These are phyloP conservation scores for Pelmatolapia mariae DNA, from an alignment of 2,113 vertebrate genomes.

Conservation along the genomic window DNA sequence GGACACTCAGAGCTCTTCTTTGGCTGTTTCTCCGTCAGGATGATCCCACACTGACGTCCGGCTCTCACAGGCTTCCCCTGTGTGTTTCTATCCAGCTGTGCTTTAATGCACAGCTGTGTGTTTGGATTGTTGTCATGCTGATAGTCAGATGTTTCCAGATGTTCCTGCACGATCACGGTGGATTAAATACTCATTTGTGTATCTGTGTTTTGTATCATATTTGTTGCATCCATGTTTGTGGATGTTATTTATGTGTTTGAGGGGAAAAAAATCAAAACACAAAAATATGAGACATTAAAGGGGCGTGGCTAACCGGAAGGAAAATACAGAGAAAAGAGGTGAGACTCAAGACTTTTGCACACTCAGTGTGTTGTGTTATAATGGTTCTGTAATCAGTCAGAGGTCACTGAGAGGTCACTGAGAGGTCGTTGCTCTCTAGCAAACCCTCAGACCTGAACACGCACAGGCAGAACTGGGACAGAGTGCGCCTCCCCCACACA, in stretches of 20 bases:
- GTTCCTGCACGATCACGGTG: background rate
- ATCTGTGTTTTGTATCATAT: background rate
- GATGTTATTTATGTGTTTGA: background rate
- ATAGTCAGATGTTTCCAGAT: background rate
- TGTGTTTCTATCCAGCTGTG: background rate
- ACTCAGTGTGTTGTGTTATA: background rate
- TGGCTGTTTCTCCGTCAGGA: too few relatives aligned
- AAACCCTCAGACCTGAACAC: background rate
- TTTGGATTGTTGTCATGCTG: background rate
- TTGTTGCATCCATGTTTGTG: background rate
- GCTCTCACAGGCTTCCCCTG: background rate
- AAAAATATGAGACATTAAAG: background rate
- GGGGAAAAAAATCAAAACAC: background rate
- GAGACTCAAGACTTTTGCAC: background rate
- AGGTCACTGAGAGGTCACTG: background rate
- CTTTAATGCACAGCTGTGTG: background rate
- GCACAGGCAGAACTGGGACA: background rate
- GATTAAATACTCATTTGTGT: background rate
- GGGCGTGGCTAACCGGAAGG: background rate
- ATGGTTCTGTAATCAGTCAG: background rate
- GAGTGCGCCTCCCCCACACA: background rate
- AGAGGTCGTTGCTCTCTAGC: background rate
- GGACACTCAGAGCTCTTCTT: background rate
- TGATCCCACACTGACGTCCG: background rate
- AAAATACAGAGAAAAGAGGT: rapidly evolving